Percentiles rank a stretch among this genome's conserved stretches.
Conservation (phyloP, 2,113 vertebrate species). For the Gambusia holbrooki region DNA sequence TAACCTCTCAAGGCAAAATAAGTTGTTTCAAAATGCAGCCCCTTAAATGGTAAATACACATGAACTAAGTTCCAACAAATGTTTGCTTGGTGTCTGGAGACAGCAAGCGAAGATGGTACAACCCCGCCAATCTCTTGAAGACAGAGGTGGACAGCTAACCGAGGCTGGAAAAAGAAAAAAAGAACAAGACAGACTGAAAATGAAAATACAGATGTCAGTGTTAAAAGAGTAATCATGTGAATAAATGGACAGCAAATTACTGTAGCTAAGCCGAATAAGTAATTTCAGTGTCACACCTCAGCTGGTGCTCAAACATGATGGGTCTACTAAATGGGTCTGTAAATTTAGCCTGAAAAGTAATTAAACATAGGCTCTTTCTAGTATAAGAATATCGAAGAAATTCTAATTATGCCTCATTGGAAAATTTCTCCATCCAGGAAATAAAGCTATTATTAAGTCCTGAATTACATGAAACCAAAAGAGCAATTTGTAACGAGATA, state of each 20-base stretch:
- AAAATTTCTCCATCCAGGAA: slow-evolving; percentile 61
- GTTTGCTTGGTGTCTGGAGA: neutral
- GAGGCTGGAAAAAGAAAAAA: slow-evolving; percentile 15
- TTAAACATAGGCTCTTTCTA: slow-evolving; percentile 59
- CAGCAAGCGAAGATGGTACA: slow-evolving; percentile 18
- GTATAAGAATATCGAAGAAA: slow-evolving; percentile 53
- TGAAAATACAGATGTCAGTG: slow-evolving; percentile 33
- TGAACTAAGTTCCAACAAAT: slow-evolving; percentile 16
- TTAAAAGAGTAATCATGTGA: slow-evolving; percentile 13
- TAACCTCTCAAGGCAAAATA: neutral
- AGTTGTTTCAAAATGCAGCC: slow-evolving; percentile 16
- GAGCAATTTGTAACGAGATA: slow-evolving; percentile 69
- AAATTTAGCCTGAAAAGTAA: slow-evolving; percentile 61
- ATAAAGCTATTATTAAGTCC: slow-evolving; percentile 69
- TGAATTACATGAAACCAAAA: slow-evolving; percentile 67
- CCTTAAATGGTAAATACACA: neutral
- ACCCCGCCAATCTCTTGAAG: neutral
- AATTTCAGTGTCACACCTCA: slow-evolving; percentile 55
- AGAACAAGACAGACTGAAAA: slow-evolving; percentile 7
- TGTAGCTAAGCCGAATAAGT: slow-evolving; percentile 39
- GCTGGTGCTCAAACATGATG: slow-evolving; percentile 34
- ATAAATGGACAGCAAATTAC: slow-evolving; percentile 32
- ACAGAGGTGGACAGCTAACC: slow-evolving; percentile 24
- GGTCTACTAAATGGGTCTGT: slow-evolving; percentile 42
- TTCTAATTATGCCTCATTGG: slow-evolving; percentile 59